Evolutionary conservation across 1,140 invertebrate species (phyloP), one percentile per base, ranked within the genome.

Genomic region (Diorhabda sublineata): DNA sequence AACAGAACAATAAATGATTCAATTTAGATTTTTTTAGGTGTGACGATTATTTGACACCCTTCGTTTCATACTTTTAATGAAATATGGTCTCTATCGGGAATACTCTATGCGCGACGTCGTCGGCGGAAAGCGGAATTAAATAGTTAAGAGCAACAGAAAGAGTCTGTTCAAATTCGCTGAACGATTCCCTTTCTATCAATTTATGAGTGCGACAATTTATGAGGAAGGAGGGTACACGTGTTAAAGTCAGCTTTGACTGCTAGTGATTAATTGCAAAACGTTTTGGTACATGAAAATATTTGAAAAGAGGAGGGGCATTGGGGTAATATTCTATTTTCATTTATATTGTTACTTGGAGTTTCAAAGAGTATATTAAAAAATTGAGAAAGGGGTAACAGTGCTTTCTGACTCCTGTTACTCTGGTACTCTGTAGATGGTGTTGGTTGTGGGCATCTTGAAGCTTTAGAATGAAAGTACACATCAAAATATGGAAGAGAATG

Each of bases 11-110:
- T 80, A 75, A 77, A 68, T 72, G 76, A 79, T 80, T 79, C 79
- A 80, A 79, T 80, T 80, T 80, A 73, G 79, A 79, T 79, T 80
- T 79, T 79, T 80, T 80, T 77, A 78, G 78, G 76, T 76, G 77
- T 76, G 74, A 77, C 78, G 78, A 79, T 79, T 76, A 79, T 78
- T 76, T 74, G 68, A 67, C 73, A 69, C 76, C 74, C 68, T 69
- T 64, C 67, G 65, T 69, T 60, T 61, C 71, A 52, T 52, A 71
- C 71, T 74, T 78, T 77, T 79, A 79, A 80, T 80, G 79, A 80
- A 80, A 80, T 80, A 80, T 78, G 77, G 69, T 71, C 71, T 74
- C 76, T 58, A 26, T 60, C 57, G 65, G 65, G 65, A 67, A 64
- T 64, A 64, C 45, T 11, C 7, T 45, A 5, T 41, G 42, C 9